phyloP scores from a whole-genome alignment of 2,113 vertebrate genomes.

The Oreotrochilus melanogaster region DNA sequence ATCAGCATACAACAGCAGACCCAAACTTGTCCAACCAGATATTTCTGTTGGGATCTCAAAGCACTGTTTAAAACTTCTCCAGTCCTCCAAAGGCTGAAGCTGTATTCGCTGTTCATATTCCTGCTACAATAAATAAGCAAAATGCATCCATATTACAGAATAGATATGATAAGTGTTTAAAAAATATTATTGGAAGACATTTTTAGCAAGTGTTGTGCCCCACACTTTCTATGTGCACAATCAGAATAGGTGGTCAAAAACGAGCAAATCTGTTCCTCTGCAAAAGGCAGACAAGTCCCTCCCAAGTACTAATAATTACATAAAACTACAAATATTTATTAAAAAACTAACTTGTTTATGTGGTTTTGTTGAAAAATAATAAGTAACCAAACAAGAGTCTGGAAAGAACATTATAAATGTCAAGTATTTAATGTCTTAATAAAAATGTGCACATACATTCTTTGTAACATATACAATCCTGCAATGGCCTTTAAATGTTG shows the following conservation, averaged over 20 bases:
- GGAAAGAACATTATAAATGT: not conserved
- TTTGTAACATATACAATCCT: not conserved
- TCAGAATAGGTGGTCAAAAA: not conserved
- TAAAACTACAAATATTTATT: not conserved
- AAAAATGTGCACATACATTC: fast-evolving
- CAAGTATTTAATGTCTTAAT: not conserved
- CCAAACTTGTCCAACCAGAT: not conserved
- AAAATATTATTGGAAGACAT: not conserved
- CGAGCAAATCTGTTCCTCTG: not conserved
- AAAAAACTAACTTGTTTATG: not conserved
- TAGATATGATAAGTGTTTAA: not conserved
- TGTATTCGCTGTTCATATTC: not conserved
- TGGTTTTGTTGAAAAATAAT: not conserved
- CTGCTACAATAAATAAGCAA: not conserved
- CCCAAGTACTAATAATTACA: not conserved
- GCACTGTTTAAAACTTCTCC: not conserved
- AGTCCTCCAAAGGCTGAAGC: not conserved
- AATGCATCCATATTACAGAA: not conserved
- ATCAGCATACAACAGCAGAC: not conserved
- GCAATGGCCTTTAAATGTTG: not conserved
- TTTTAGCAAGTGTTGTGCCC: not conserved
- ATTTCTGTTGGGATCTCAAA: not conserved
- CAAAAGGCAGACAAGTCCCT: not conserved
- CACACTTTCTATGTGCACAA: not conserved
- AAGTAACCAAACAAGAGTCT: not conserved